Evolutionary conservation across 2,797 vertebrate species (phyloP).

Genomic region (Decapterus maruadsi): DNA sequence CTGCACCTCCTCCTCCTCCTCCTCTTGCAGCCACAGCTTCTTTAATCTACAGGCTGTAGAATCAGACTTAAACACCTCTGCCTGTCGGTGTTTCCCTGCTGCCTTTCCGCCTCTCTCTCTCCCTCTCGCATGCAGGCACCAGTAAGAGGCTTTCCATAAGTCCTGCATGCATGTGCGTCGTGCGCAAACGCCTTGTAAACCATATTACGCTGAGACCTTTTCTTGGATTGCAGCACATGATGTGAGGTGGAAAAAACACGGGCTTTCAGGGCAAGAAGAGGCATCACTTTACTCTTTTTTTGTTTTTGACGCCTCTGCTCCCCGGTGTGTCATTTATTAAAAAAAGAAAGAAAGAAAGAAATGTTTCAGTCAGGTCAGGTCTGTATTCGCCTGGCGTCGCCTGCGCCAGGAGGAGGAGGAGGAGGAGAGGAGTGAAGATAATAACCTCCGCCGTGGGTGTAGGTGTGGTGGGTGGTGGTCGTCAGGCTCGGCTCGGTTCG

Average conservation of each 20-base stretch:
- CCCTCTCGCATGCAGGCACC: background rate
- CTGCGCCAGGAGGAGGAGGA: background rate
- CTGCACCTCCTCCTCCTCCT: too few species aligned
- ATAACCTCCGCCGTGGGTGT: background rate
- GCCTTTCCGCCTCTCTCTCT: background rate
- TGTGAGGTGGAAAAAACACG: constrained; percentile 24
- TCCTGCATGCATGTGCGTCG: constrained; percentile 44
- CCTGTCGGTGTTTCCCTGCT: constrained; percentile 8
- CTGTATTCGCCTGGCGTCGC: constrained; percentile 35
- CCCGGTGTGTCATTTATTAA: constrained; percentile 13
- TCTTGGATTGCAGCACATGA: background rate
- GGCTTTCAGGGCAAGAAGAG: background rate
- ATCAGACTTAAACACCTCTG: background rate
- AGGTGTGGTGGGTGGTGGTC: constrained; percentile 44
- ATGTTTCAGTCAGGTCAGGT: constrained; percentile 38
- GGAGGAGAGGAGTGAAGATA: background rate
- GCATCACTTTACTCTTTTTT: background rate
- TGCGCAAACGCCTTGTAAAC: constrained; percentile 58
- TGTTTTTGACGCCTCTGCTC: too few species aligned
- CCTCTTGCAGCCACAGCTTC: background rate
- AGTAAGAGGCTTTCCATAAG: constrained; percentile 83
- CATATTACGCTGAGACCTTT: constrained; percentile 32
- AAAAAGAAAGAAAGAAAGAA: background rate
- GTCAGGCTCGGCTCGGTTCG: background rate
- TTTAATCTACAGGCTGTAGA: background rate